Percentiles rank a stretch among this genome's conserved stretches.
Conservation (phyloP, 2,797 vertebrate species). For the Zalophus californianus region DNA sequence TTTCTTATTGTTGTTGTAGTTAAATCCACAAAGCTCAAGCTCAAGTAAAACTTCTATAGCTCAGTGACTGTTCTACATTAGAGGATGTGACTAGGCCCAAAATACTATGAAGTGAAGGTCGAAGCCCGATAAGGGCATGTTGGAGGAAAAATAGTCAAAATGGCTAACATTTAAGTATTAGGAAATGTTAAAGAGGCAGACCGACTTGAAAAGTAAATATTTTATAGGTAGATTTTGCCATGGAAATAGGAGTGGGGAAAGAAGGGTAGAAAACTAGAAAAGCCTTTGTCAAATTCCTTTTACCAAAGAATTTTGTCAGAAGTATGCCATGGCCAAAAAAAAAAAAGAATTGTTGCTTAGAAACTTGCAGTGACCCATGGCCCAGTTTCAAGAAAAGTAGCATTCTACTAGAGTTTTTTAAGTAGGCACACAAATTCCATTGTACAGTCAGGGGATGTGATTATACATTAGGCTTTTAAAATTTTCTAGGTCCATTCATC, state of each 20-base stretch:
- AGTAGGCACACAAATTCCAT: constrained; percentile 1
- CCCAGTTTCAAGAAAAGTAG: constrained; percentile 74
- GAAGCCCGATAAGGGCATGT: neutral
- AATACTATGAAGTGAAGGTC: neutral
- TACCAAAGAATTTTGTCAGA: neutral
- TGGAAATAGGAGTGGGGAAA: constrained; percentile 32
- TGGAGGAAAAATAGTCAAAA: constrained; percentile 10
- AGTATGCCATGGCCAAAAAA: neutral
- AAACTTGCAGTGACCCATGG: constrained; percentile 62
- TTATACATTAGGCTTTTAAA: constrained; percentile 20
- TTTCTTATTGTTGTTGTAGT: neutral
- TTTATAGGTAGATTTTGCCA: constrained; percentile 48
- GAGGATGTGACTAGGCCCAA: neutral
- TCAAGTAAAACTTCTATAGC: neutral
- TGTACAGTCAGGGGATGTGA: neutral
- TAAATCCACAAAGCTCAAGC: constrained; percentile 46
- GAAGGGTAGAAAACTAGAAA: constrained; percentile 57
- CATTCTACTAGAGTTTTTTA: constrained; percentile 41
- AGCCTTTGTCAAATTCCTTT: constrained; percentile 52
- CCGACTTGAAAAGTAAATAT: constrained; percentile 58
- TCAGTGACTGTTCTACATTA: neutral
- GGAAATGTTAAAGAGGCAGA: constrained; percentile 9
- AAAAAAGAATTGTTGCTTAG: constrained; percentile 42
- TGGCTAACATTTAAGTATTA: constrained; percentile 39
- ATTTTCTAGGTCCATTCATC: constrained; percentile 30